Evolutionary conservation across 2,113 vertebrate species (phyloP).

Genomic region (Acrocephalus kingi): DNA sequence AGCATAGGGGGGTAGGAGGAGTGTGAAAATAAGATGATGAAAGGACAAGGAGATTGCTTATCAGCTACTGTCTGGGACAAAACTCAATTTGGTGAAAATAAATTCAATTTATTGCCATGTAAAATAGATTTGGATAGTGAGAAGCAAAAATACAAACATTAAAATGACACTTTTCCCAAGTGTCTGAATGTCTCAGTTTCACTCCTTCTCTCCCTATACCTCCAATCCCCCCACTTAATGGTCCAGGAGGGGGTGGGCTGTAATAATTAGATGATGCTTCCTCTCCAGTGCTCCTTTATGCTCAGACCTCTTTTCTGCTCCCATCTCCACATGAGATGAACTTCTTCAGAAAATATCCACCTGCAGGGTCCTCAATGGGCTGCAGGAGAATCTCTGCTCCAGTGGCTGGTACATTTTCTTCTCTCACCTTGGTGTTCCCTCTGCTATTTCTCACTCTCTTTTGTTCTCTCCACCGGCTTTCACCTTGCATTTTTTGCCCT

Average conservation of each 20-base stretch:
- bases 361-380: background rate
- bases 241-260: accelerated
- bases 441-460: background rate
- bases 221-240: accelerated
- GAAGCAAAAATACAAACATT: background rate
- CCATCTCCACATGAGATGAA: background rate
- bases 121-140: background rate
- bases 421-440: background rate
- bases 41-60: background rate
- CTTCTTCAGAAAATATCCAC: background rate
- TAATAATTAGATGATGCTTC: accelerated
- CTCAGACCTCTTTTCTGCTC: background rate
- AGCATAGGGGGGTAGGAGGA: accelerated
- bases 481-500: background rate
- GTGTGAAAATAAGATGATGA: background rate
- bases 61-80: background rate
- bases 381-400: background rate
- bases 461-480: background rate
- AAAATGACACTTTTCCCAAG: background rate
- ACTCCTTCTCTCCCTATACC: background rate
- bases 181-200: background rate
- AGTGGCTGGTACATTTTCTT: background rate
- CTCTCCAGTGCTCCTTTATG: background rate
- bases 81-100: background rate
- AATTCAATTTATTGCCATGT: background rate